Evolutionary conservation across 1,140 invertebrate genomes (phyloP), one percentile per base, ranked within the genome.

Genomic region (Drosophila bifasciata): DNA sequence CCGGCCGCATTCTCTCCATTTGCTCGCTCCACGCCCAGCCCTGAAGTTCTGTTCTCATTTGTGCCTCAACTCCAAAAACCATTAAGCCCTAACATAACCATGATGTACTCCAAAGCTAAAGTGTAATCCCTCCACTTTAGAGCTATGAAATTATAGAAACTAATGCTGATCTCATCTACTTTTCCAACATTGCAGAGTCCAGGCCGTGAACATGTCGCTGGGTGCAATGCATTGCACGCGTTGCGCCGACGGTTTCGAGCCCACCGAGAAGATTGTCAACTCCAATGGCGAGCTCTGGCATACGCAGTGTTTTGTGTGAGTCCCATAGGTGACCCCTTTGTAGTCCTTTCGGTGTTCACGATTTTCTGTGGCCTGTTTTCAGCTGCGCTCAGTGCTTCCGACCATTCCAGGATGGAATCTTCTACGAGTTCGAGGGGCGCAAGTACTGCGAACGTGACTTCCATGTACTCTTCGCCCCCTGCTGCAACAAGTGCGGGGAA

Each of bases 371-470:
- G 6, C 9, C n/a, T 44, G 7, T 41, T 79, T 91, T 91, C 74
- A 99, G 98, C 9, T 99, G 99, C 93, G 98, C 98, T 2, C 99
- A 99, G 93, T 99, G 99, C 91, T 99, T 99, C 91, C 95, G 97
- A 50, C 96, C 98, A 44, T 99, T 99, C 91, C 97, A 97, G 68
- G 98, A 99, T 89, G 98, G 98, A 51, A 96, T 99, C 41, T 99
- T 99, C 91, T 99, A 99, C 92, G 98, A 99, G 93, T 99, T 99
- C 92, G 99, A 99, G 92, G 98, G 98, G 2, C 93, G 99, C 36
- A 99, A 99, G 92, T 99, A 99, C 92, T 99, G 99, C 90, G 98
- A 99, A 93, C 97, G 98, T 92, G 99, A 99, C 92, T 99, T 99
- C 90, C 98, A 99, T 92, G 97, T 99, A 8, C 93, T 99, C 0